These are phyloP conservation scores for Epizoanthus stellaris DNA, from an alignment of 92 coral and sea anemone genomes.

Conservation along the genomic window DNA sequence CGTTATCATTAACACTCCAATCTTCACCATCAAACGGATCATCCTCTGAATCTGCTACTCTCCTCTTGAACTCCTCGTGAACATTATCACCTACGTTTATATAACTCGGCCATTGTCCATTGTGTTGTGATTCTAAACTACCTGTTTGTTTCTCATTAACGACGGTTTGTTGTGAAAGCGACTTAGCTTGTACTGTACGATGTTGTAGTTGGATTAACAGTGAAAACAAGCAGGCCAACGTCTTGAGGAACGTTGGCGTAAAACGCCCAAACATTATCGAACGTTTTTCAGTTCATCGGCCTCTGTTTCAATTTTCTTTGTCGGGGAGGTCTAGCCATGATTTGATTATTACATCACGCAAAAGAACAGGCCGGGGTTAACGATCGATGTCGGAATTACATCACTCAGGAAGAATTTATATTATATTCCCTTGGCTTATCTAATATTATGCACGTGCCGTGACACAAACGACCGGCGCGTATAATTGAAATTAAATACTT, in stretches of 20 bases:
- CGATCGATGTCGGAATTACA: slow-evolving; percentile 67
- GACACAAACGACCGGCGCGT: slow-evolving; percentile 62
- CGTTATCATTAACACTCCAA: slow-evolving; percentile 53
- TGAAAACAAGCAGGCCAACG: slow-evolving; percentile 58
- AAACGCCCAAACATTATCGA: slow-evolving; percentile 90
- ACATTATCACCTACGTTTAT: slow-evolving; percentile 43
- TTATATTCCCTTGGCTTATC: slow-evolving; percentile 72
- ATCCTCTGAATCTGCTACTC: slow-evolving; percentile 63
- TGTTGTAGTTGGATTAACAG: slow-evolving; percentile 44
- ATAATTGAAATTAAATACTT: slow-evolving; percentile 73
- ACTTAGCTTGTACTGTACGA: slow-evolving; percentile 72
- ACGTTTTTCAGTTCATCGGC: slow-evolving; percentile 84
- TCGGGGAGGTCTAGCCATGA: slow-evolving; percentile 77
- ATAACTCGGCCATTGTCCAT: slow-evolving; percentile 69
- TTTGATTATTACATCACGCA: slow-evolving; percentile 90
- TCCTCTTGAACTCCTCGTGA: slow-evolving; percentile 53
- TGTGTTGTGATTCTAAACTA: slow-evolving; percentile 47
- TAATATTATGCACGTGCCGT: slow-evolving; percentile 71
- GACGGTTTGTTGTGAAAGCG: slow-evolving; percentile 67
- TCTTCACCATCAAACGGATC: slow-evolving; percentile 58
- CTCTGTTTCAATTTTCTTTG: slow-evolving; percentile 60
- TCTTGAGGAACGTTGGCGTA: slow-evolving; percentile 82
- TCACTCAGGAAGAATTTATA: slow-evolving; percentile 77
- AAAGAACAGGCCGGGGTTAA: slow-evolving; percentile 57
- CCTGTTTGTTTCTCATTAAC: slow-evolving; percentile 69